These are phyloP conservation scores for Drosophila erecta DNA, from an alignment of 1,140 invertebrate species.

Conservation along the genomic window DNA sequence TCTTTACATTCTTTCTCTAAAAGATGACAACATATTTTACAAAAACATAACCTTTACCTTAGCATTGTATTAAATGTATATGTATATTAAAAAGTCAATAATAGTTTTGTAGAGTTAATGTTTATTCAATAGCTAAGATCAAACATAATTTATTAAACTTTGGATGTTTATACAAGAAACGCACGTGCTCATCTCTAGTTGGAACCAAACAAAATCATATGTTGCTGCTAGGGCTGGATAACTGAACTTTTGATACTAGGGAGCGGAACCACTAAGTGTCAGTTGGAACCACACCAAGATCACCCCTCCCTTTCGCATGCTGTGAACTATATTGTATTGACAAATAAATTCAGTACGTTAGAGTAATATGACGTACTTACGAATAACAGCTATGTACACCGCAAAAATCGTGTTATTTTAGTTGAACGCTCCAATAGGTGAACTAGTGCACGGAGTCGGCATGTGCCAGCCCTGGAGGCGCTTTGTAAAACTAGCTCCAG, in stretches of 20 bases:
- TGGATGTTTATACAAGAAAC: not conserved
- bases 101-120: no score
- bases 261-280: not conserved
- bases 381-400: not conserved
- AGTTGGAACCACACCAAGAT: not conserved
- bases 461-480: constrained; percentile 6
- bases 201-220: constrained; percentile 7
- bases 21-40: no score
- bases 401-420: no score
- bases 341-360: no score
- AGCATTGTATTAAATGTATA: no score
- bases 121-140: not conserved
- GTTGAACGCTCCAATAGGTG: not conserved
- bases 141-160: not conserved
- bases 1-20: no score
- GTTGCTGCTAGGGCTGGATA: constrained; percentile 4
- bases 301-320: no score
- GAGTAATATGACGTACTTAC: not conserved
- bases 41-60: no score
- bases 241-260: not conserved
- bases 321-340: no score
- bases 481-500: not conserved
- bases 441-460: not conserved
- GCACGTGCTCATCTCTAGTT: not conserved
- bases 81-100: no score